phyloP scores from a whole-genome alignment of 2,797 vertebrate genomes.

The Orientallactaga sibirica region DNA sequence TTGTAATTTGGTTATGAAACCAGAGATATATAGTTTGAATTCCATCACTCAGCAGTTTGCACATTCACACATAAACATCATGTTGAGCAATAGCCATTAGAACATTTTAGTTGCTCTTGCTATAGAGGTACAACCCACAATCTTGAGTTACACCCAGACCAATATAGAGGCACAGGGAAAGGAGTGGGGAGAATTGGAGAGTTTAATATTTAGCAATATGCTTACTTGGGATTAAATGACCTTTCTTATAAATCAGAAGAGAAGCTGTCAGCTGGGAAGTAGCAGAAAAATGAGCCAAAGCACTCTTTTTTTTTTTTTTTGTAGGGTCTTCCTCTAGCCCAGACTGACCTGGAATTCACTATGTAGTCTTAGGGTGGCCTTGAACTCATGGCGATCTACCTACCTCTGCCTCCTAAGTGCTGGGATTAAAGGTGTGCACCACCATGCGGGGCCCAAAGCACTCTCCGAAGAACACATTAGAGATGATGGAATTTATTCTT shows the following conservation, averaged over 20 bases:
- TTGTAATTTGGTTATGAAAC: slow-evolving; percentile 57
- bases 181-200: slow-evolving; percentile 36
- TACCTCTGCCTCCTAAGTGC: too few relatives aligned
- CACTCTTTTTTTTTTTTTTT: too few relatives aligned
- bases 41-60: slow-evolving; percentile 55
- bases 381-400: too few relatives aligned
- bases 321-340: too few relatives aligned
- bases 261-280: slow-evolving; percentile 79
- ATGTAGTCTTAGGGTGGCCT: too few relatives aligned
- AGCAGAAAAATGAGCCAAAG: slow-evolving; percentile 81
- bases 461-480: slow-evolving; percentile 81
- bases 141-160: slow-evolving; percentile 66
- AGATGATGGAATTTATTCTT: not conserved
- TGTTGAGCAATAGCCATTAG: slow-evolving; percentile 59
- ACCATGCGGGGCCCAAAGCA: not conserved
- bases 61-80: slow-evolving; percentile 62
- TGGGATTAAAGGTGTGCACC: too few relatives aligned
- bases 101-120: slow-evolving; percentile 59
- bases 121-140: slow-evolving; percentile 58
- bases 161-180: slow-evolving; percentile 36
- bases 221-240: slow-evolving; percentile 86
- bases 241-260: slow-evolving; percentile 87
- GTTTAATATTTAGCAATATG: slow-evolving; percentile 86
- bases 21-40: slow-evolving; percentile 70
- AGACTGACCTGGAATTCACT: too few relatives aligned